phyloP scores from a whole-genome alignment of 2,797 vertebrate genomes.

The Enteromius fasciolatus region DNA sequence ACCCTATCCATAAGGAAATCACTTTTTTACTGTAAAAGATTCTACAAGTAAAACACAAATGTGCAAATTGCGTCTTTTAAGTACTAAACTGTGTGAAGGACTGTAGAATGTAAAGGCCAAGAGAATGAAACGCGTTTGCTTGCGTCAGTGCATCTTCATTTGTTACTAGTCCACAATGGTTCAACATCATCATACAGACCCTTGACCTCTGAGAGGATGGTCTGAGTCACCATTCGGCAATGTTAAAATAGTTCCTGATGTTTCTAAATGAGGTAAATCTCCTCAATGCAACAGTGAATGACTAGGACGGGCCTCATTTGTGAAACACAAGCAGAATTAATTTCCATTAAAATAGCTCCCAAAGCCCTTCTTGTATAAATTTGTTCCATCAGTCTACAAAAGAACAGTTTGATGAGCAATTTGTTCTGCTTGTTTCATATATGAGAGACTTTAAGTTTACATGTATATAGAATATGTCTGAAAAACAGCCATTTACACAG shows the following conservation, averaged over 20 bases:
- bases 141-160: not conserved
- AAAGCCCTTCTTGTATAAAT: not conserved
- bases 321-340: not conserved
- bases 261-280: not conserved
- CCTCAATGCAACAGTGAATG: not conserved
- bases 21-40: not conserved
- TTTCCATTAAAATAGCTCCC: not conserved
- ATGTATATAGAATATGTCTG: conserved; percentile 29
- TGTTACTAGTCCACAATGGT: conserved; percentile 16
- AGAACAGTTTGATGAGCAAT: not conserved
- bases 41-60: not conserved
- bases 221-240: not conserved
- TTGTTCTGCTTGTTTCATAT: conserved; percentile 3
- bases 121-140: not conserved
- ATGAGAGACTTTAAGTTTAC: conserved; percentile 12
- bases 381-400: not conserved
- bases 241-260: not conserved
- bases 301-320: not conserved
- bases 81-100: not conserved
- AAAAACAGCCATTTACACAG: conserved; percentile 17
- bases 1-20: not conserved
- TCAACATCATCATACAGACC: not conserved
- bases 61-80: not conserved
- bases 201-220: conserved; percentile 5
- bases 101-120: conserved; percentile 20